Conservation (phyloP, 2,888 invertebrate genomes). For the Metalampra italica region DNA sequence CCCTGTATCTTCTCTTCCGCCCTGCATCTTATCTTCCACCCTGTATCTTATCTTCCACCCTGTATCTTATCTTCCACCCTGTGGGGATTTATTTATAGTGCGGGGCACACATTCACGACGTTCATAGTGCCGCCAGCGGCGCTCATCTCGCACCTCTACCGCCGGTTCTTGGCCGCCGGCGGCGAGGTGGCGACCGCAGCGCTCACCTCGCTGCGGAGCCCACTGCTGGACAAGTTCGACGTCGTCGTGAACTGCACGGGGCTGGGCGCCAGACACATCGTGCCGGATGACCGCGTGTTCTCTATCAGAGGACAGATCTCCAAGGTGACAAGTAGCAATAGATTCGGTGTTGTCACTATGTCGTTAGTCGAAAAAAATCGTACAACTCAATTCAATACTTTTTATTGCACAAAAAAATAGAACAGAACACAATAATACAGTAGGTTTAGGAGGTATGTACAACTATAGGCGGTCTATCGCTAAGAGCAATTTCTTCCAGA, state of each 20-base stretch:
- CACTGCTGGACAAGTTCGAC: constrained; percentile 78
- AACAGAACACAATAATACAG: too few relatives aligned
- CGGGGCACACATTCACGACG: constrained; percentile 81
- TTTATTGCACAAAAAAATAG: too few relatives aligned
- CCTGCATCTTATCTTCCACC: too few relatives aligned
- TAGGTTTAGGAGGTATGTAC: too few relatives aligned
- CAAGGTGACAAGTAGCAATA: constrained; percentile 67
- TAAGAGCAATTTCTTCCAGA: too few relatives aligned
- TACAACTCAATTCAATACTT: too few relatives aligned
- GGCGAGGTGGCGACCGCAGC: constrained; percentile 73
- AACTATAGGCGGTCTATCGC: too few relatives aligned
- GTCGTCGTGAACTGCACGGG: constrained; percentile 90
- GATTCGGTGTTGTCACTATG: too few relatives aligned
- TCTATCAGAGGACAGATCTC: constrained; percentile 88
- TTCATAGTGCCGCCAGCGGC: constrained; percentile 82
- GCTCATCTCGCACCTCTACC: constrained; percentile 82
- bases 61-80: too few relatives aligned
- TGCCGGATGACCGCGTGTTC: constrained; percentile 78
- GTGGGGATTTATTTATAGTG: too few relatives aligned
- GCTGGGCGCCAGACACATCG: constrained; percentile 80
- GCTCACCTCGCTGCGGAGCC: constrained; percentile 44
- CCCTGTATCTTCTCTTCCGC: too few relatives aligned
- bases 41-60: too few relatives aligned
- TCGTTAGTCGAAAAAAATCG: background rate
- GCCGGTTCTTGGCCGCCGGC: constrained; percentile 78